These are phyloP conservation scores for Ganaspis brasiliensis DNA, from an alignment of 2,888 invertebrate genomes.

Conservation along the genomic window DNA sequence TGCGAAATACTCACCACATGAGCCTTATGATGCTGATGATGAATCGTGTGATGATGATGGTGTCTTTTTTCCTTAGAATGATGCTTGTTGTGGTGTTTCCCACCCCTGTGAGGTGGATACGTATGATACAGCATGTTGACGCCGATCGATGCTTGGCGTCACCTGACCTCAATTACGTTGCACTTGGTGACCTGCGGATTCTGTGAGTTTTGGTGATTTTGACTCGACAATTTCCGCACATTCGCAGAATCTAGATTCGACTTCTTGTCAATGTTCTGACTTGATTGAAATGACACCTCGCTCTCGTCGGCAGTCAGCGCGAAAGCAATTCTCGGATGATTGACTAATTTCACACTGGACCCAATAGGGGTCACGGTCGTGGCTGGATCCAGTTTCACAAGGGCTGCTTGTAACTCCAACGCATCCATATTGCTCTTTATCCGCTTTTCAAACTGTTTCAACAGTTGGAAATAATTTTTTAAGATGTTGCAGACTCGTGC, in stretches of 20 bases:
- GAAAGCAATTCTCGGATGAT: conserved; percentile 67
- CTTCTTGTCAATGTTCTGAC: conserved; percentile 43
- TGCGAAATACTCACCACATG: conserved; percentile 74
- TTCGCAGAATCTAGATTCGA: neutral
- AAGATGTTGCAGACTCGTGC: too few relatives aligned
- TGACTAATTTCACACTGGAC: conserved; percentile 69
- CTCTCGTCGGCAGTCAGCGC: conserved; percentile 66
- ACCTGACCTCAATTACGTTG: conserved; percentile 73
- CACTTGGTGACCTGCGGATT: conserved; percentile 65
- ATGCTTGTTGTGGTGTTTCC: conserved; percentile 77
- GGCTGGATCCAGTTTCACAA: conserved; percentile 78
- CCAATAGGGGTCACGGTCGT: conserved; percentile 78
- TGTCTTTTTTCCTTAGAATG: conserved; percentile 76
- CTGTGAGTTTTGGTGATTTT: conserved; percentile 61
- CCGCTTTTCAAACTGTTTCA: neutral
- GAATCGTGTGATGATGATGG: conserved; percentile 76
- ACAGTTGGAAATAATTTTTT: neutral
- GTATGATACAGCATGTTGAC: conserved; percentile 78
- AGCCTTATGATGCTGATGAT: conserved; percentile 76
- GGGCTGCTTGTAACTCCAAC: conserved; percentile 76
- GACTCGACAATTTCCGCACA: conserved; percentile 46
- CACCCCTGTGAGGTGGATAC: conserved; percentile 78
- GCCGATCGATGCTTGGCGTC: conserved; percentile 79
- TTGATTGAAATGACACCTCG: conserved; percentile 64
- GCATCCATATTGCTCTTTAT: conserved; percentile 73